phyloP scores from a whole-genome alignment of 2,888 invertebrate genomes.

The Heliconius aoede region DNA sequence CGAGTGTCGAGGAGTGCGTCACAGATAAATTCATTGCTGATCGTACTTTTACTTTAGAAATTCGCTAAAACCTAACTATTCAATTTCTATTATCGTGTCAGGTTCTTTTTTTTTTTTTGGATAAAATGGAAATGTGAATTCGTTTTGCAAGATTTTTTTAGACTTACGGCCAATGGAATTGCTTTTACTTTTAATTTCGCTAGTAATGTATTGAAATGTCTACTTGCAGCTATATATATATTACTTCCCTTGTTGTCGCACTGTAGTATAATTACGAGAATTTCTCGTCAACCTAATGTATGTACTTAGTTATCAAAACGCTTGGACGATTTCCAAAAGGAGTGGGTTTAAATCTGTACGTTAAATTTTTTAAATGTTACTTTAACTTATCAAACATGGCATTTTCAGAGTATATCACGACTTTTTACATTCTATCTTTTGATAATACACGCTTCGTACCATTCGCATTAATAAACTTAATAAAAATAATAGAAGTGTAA shows the following conservation, averaged over 20 bases:
- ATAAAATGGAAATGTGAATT: constrained; percentile 10
- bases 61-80: constrained; percentile 40
- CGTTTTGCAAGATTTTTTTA: constrained; percentile 13
- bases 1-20: constrained; percentile 32
- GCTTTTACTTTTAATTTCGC: constrained; percentile 1
- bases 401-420: neutral
- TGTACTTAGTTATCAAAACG: too few relatives aligned
- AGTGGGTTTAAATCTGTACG: too few relatives aligned
- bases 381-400: neutral
- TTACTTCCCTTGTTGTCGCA: too few relatives aligned
- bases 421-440: neutral
- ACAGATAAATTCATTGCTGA: constrained; percentile 38
- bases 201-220: neutral
- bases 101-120: constrained; percentile 1
- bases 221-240: neutral
- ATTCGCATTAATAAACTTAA: neutral
- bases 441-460: neutral
- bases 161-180: neutral
- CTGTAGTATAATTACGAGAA: too few relatives aligned
- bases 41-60: constrained; percentile 46
- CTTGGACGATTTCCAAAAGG: too few relatives aligned
- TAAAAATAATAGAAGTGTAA: neutral
- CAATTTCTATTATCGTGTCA: constrained; percentile 31
- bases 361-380: too few relatives aligned
- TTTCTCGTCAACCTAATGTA: too few relatives aligned